Evolutionary conservation across 2,888 invertebrate genomes (phyloP), one percentile per base, ranked within the genome.

Genomic region (Oxycera nigricornis): DNA sequence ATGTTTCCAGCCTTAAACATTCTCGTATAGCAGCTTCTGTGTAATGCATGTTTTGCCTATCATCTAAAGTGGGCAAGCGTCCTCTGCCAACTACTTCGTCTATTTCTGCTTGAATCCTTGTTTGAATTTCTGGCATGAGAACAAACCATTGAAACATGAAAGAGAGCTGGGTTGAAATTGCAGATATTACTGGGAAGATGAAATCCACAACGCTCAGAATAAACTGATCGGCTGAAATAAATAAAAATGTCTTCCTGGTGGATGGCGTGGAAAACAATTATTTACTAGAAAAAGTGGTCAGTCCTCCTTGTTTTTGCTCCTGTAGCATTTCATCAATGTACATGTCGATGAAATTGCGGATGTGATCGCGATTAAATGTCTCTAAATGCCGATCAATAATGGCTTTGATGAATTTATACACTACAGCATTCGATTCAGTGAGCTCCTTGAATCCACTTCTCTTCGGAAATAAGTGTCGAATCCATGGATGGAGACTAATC

Each of bases 21-120:
- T 91, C 91, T 1, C 91, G 87, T 17, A 91, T 79, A 24, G 89
- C 87, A 0, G 91, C 89, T 79, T 91, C 91, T 0, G 88, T 88
- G 76, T 88, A 91, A 1, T 88, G 88, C 84, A 91, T 83, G 67
- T 87, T 83, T 70, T 83, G 82, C 41, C 90, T 87, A 79, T 91
- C 91, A 62, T 90, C 88, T 57, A 91, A 83, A 0, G 82, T 88
- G 0, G 91, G 90, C 20, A 88, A 78, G 4, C 91, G 86, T 57
- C 88, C 88, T 30, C 84, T 83, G 2, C 91, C 91, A 2, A 91
- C 87, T 1, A 90, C 88, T 1, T 86, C 81, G 78, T 91, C 90
- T 52, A 91, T 88, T 81, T 91, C 91, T 11, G 85, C 82, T 77
- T 91, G 91, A 0, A 90, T 85, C 78, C 87, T 88, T 17, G 86